These are phyloP conservation scores for Lepidotrigona ventralis DNA, from an alignment of 1,140 invertebrate species.

Conservation along the genomic window DNA sequence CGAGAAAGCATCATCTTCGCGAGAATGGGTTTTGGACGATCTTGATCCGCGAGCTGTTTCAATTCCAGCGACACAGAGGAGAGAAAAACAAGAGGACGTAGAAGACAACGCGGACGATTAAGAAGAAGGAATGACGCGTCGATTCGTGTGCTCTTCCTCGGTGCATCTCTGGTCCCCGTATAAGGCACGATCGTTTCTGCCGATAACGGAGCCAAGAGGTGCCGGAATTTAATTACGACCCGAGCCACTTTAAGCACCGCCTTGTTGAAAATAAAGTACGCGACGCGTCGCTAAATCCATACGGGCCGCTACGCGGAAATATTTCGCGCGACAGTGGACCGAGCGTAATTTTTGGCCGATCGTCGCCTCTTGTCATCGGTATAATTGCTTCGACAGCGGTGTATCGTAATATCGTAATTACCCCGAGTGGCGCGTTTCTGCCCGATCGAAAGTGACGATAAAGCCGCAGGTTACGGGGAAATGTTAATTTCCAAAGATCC, in stretches of 20 bases:
- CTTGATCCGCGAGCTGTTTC: neutral
- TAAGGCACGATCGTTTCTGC: conserved; percentile 40
- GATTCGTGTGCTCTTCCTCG: conserved; percentile 41
- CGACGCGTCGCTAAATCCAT: conserved; percentile 48
- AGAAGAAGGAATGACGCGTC: conserved; percentile 31
- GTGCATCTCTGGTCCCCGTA: conserved; percentile 12
- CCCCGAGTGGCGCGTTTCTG: neutral
- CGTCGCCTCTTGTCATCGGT: neutral
- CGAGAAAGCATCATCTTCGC: neutral
- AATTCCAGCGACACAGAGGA: neutral
- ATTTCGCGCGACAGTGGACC: conserved; percentile 15
- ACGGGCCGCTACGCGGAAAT: conserved; percentile 46
- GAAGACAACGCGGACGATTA: neutral
- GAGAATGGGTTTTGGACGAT: conserved; percentile 1
- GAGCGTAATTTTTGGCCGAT: conserved; percentile 21
- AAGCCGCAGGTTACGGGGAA: too few relatives aligned
- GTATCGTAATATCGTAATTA: neutral
- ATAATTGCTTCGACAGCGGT: neutral
- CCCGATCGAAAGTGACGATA: conserved; percentile 17
- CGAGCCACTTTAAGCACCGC: conserved; percentile 52
- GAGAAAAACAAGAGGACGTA: neutral
- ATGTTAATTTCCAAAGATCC: neutral
- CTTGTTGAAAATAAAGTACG: conserved; percentile 56
- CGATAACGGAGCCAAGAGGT: conserved; percentile 58
- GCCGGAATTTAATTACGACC: conserved; percentile 63